Evolutionary conservation across 2,797 vertebrate species (phyloP), one percentile per base, ranked within the genome.

Genomic region (Poeciliopsis presidionis): DNA sequence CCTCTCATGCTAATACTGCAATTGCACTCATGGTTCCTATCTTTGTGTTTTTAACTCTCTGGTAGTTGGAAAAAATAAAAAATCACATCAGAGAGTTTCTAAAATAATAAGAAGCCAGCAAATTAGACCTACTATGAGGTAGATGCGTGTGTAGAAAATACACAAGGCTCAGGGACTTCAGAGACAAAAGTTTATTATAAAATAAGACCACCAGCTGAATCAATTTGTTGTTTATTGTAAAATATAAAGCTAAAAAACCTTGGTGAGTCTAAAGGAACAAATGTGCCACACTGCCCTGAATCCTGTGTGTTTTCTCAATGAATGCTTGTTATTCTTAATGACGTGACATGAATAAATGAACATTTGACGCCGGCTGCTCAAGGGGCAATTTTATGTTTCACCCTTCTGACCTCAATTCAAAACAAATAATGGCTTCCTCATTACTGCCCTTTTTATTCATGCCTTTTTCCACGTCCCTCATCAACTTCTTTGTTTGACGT

Each of bases 1-100:
- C 79, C 72, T 79, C 63, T 25, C 3, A 77, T 70, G 80, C 79
- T 80, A 82, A 65, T 57, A n/a, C 77, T 11, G 79, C 79, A 72
- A 77, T 36, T 39, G 11, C 51, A 53, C 49, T 69, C 14, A 16
- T 22, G 43, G 30, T 84, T 43, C 72, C 47, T 12, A 8, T 71
- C 47, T 61, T 20, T 36, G 36, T 79, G 55, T 76, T 45, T 7
- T 67, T 72, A 41, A 73, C 22, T 45, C 45, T 28, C 36, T 20
- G 22, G 65, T 81, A 63, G 46, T 20, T 25, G 25, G 20, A 11
- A 41, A 41, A 41, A 41, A 41, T 7, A 41, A 41, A 12, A 55
- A n/a, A 72, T 57, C 14, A 79, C 55, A 2, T 73, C 79, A 80
- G 22, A 39, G 49, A 36, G 51, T 74, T 83, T 20, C 78, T 16